These are phyloP conservation scores for Umimayanthus kanabou DNA, from an alignment of 92 coral and sea anemone species.

Conservation along the genomic window DNA sequence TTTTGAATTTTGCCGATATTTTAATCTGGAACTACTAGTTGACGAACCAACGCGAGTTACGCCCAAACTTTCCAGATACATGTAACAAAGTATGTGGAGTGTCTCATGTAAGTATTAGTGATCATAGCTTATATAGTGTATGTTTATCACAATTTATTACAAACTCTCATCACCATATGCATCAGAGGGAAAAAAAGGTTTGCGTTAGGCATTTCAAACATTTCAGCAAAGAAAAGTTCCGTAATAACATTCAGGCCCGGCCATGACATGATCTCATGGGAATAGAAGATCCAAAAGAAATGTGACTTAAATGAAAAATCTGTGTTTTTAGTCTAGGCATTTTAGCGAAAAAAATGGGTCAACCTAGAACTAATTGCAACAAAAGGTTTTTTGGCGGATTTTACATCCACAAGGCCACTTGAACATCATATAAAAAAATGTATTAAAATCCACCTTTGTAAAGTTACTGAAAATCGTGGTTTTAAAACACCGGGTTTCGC, in stretches of 20 bases:
- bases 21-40: no score
- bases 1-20: no score
- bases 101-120: not conserved
- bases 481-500: no score
- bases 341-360: no score
- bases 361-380: no score
- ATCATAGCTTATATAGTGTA: conserved; percentile 29
- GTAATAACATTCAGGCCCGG: conserved; percentile 32
- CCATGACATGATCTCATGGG: conserved; percentile 27
- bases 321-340: no score
- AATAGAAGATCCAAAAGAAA: conserved; percentile 36
- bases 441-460: no score
- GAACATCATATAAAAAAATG: no score
- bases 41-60: not conserved
- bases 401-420: no score
- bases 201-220: conserved; percentile 41
- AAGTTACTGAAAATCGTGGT: no score
- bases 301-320: conserved; percentile 56
- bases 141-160: conserved; percentile 31
- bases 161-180: conserved; percentile 36
- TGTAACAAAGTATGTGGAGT: not conserved
- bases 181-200: conserved; percentile 34
- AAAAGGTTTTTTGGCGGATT: no score
- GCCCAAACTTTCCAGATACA: not conserved
- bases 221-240: conserved; percentile 22